Conservation (phyloP, 2,888 invertebrate species). For the Tridacna crocea region DNA sequence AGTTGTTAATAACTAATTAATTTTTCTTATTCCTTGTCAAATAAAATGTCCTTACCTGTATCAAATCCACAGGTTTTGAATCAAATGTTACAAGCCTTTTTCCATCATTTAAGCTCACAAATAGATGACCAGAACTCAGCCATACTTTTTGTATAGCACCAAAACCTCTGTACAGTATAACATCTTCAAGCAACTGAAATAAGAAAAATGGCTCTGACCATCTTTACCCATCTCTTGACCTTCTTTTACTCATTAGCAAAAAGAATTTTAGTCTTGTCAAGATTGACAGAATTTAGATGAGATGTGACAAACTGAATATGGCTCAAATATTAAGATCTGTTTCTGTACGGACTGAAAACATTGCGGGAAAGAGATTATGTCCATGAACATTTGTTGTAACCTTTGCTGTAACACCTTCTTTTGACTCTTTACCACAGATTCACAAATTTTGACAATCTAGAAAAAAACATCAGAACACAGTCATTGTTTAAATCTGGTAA, state of each 20-base stretch:
- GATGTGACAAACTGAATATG: neutral
- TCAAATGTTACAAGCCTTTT: slow-evolving; percentile 73
- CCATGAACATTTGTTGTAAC: too few relatives aligned
- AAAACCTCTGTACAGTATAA: slow-evolving; percentile 31
- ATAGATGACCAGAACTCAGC: slow-evolving; percentile 71
- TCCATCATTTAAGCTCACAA: slow-evolving; percentile 63
- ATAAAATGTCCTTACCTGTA: slow-evolving; percentile 32
- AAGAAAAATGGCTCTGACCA: neutral
- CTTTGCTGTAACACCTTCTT: too few relatives aligned
- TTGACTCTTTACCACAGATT: too few relatives aligned
- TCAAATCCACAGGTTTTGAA: slow-evolving; percentile 60
- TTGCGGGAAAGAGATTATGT: too few relatives aligned
- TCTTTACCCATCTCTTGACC: neutral
- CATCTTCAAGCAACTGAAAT: slow-evolving; percentile 45
- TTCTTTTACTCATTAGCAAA: neutral
- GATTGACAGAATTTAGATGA: neutral
- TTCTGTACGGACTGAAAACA: too few relatives aligned
- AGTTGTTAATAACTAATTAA: too few relatives aligned
- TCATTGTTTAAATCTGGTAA: too few relatives aligned
- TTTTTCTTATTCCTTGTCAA: too few relatives aligned
- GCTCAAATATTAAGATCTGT: too few relatives aligned
- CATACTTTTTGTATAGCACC: slow-evolving; percentile 66
- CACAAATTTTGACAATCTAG: too few relatives aligned
- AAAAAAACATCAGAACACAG: too few relatives aligned
- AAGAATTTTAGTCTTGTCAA: too few relatives aligned